Base-by-base conservation (phyloP, 2,113 vertebrate species). In the Paedocypris sp. region DNA sequence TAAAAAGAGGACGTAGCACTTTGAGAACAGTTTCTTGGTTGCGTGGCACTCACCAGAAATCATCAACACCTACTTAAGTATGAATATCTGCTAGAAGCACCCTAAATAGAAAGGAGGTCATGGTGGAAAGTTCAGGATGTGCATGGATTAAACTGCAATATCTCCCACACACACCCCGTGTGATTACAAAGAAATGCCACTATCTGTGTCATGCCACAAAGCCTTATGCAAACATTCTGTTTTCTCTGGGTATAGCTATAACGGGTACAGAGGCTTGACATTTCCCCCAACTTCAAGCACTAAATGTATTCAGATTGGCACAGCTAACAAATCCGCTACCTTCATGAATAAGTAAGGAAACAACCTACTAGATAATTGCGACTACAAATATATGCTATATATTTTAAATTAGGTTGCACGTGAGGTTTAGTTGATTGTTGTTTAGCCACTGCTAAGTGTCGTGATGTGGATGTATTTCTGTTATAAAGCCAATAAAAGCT, bases 271-370 rank as follows among this genome's bases (percentile, higher is more conserved):
- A 19, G 52, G 31, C 39, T 7, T 50, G 23, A 60, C 16, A 39
- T 53, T 53, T 9, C 12, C 2, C 3, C 20, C 38, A n/a, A n/a
- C 56, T 28, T 8, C 33, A 13, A 23, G 29, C 12, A 64, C 5
- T 19, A 35, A 64, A 52, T n/a, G 35, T 29, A 47, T 12, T 31
- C n/a, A 16, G 26, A 54, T 60, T 3, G 9, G 4, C n/a, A 18
- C 35, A 62, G 60, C 61, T 28, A 43, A 8, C 50, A 39, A 6
- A 43, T n/a, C n/a, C n/a, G n/a, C n/a, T n/a, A n/a, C n/a, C n/a
- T n/a, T n/a, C n/a, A n/a, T n/a, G n/a, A n/a, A n/a, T n/a, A n/a
- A n/a, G n/a, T n/a, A n/a, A n/a, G n/a, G n/a, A n/a, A n/a, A n/a
- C n/a, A n/a, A n/a, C n/a, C n/a, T n/a, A n/a, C n/a, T n/a, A n/a